A percentile compares a stretch with the other conserved stretches of the same genome.
Conservation (phyloP, 2,797 vertebrate species). For the Arrhamphus sclerolepis region DNA sequence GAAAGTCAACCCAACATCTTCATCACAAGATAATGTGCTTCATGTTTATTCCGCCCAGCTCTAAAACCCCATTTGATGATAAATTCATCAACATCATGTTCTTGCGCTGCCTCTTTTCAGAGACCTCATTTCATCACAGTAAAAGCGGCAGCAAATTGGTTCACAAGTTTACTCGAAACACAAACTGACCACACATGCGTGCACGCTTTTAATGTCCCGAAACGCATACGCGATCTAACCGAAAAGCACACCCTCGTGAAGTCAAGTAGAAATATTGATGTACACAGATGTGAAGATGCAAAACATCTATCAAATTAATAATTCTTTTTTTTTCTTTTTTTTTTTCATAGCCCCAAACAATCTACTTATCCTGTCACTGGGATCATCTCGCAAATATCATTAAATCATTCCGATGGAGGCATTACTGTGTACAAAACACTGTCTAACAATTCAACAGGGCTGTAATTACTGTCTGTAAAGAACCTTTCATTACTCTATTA, state of each 20-base stretch:
- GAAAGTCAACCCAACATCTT: slow-evolving; percentile 50
- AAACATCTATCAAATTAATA: slow-evolving; percentile 1
- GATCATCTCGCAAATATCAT: slow-evolving; percentile 19
- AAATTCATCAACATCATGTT: slow-evolving; percentile 62
- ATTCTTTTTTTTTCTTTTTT: slow-evolving; percentile 6
- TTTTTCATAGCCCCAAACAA: slow-evolving; percentile 1
- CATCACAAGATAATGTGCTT: slow-evolving; percentile 65
- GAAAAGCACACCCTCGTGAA: not conserved
- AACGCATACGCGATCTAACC: not conserved
- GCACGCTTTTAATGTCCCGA: not conserved
- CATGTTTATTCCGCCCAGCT: slow-evolving; percentile 62
- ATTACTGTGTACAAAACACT: slow-evolving; percentile 16
- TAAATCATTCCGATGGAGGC: slow-evolving; percentile 15
- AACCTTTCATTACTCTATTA: slow-evolving; percentile 29
- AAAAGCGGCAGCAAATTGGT: slow-evolving; percentile 29
- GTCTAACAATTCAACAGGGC: slow-evolving; percentile 12
- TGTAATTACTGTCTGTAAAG: slow-evolving; percentile 35
- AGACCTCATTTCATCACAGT: slow-evolving; percentile 43
- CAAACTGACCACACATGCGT: slow-evolving; percentile 28
- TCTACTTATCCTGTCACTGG: slow-evolving; percentile 6
- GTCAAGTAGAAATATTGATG: not conserved
- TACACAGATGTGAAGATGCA: not conserved
- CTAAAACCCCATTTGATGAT: slow-evolving; percentile 65
- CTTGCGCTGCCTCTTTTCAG: slow-evolving; percentile 33
- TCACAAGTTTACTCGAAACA: slow-evolving; percentile 33